Base-by-base conservation (phyloP, 2,888 invertebrate genomes). In the Chrysina gloriosa region DNA sequence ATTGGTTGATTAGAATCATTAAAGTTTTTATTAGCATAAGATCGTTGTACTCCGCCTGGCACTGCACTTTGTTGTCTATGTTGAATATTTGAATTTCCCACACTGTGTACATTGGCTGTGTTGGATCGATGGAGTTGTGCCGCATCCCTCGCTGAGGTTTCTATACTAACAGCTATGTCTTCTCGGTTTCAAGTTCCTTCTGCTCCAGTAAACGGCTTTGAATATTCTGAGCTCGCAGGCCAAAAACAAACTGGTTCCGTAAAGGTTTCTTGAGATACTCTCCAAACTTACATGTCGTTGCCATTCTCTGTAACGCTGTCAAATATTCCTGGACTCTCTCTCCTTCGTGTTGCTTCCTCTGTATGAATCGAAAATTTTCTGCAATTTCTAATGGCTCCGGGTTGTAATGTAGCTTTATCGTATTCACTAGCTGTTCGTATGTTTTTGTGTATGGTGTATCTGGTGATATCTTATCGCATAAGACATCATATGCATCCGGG, bases 161-260 rank as follows among this genome's bases (percentile, higher is more conserved):
- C n/a, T n/a, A 76, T 75, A n/a, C 74, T 69, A 6, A 68, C 69
- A n/a, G n/a, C n/a, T n/a, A n/a, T n/a, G n/a, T n/a, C 29, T 70
- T 72, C 11, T 73, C 72, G 16, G 73, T n/a, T 14, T 76, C 77
- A 16, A 76, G 50, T 27, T 74, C 56, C 39, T 68, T 71, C 31
- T 63, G 65, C 66, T 77, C 75, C 6, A 78, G 69, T 14, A 77
- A 66, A 6, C 77, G 65, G 25, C 69, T 72, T 69, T 77, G 73
- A 3, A 75, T 76, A 42, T 70, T 68, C 25, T 69, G 58, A 50
- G 71, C 72, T 14, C 71, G 58, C 42, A 76, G 50, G 0, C 75
- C 74, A 64, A 76, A 75, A 34, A 74, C 72, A n/a, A n/a, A n/a
- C n/a, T n/a, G n/a, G n/a, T n/a, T n/a, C n/a, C n/a, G n/a, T n/a